A percentile compares a stretch with the other conserved stretches of the same genome.
These are phyloP conservation scores for Struthio camelus DNA, from an alignment of 2,113 vertebrate genomes.

Conservation along the genomic window DNA sequence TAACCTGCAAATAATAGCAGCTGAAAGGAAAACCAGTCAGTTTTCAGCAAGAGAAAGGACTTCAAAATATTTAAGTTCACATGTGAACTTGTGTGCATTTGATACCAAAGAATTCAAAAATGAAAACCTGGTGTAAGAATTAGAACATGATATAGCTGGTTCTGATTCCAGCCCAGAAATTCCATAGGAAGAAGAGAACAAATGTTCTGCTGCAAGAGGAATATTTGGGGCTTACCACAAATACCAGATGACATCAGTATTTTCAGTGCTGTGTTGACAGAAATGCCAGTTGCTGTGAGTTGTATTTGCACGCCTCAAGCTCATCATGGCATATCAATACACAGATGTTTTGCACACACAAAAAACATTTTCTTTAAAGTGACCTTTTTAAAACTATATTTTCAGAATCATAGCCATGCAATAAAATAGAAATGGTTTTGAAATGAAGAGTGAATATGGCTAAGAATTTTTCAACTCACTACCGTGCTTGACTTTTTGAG, in stretches of 20 bases:
- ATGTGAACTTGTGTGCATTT: not conserved
- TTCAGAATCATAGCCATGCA: not conserved
- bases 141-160: not conserved
- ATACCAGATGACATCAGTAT: conserved; percentile 19
- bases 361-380: conserved; percentile 3
- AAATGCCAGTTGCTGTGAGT: not conserved
- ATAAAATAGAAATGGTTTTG: not conserved
- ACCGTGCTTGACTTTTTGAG: not conserved
- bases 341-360: conserved; percentile 14
- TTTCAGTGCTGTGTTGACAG: conserved; percentile 30
- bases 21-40: not conserved
- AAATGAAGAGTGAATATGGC: not conserved
- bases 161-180: conserved; percentile 5
- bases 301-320: conserved; percentile 10
- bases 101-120: not conserved
- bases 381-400: not conserved
- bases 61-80: not conserved
- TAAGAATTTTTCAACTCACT: not conserved
- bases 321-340: not conserved
- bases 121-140: not conserved
- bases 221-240: conserved; percentile 50
- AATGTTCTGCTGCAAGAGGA: conserved; percentile 27
- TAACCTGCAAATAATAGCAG: not conserved
- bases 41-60: not conserved
- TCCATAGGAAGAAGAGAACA: conserved; percentile 27